Evolutionary conservation across 1,140 invertebrate species (phyloP).

Genomic region (Drosophila eugracilis): DNA sequence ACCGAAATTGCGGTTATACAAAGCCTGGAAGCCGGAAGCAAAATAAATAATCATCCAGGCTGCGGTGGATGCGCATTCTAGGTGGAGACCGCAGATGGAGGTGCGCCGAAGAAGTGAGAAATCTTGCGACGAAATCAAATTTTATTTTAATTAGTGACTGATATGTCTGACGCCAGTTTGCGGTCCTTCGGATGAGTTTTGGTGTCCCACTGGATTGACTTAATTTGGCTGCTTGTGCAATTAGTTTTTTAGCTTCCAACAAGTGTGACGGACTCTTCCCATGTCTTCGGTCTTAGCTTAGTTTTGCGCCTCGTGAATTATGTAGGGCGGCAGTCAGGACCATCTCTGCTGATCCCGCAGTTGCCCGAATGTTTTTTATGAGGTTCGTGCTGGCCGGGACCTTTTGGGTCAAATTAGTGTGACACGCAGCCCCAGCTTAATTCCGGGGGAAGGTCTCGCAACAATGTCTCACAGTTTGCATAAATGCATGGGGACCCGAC

Average conservation of each 20-base stretch:
- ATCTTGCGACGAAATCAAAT: slow-evolving; percentile 8
- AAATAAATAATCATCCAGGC: slow-evolving; percentile 11
- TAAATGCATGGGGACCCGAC: slow-evolving; percentile 60
- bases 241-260: not conserved
- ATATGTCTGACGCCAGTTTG: not conserved
- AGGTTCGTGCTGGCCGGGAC: slow-evolving; percentile 55
- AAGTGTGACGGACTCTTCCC: not conserved
- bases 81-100: not conserved
- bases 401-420: slow-evolving; percentile 63
- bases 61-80: slow-evolving; percentile 3
- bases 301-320: slow-evolving; percentile 44
- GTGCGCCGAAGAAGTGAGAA: not conserved
- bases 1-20: not conserved
- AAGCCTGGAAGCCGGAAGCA: not conserved
- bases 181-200: not conserved
- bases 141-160: slow-evolving; percentile 28
- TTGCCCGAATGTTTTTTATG: slow-evolving; percentile 62
- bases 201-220: not conserved
- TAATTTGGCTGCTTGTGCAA: not conserved
- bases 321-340: slow-evolving; percentile 50
- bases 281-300: slow-evolving; percentile 1
- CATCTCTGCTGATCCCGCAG: slow-evolving; percentile 27
- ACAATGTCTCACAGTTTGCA: slow-evolving; percentile 57
- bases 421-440: slow-evolving; percentile 61
- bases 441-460: slow-evolving; percentile 27